Evolutionary conservation across 2,888 invertebrate genomes (phyloP), one percentile per base, ranked within the genome.

Genomic region (Gymnosoma rotundatum): DNA sequence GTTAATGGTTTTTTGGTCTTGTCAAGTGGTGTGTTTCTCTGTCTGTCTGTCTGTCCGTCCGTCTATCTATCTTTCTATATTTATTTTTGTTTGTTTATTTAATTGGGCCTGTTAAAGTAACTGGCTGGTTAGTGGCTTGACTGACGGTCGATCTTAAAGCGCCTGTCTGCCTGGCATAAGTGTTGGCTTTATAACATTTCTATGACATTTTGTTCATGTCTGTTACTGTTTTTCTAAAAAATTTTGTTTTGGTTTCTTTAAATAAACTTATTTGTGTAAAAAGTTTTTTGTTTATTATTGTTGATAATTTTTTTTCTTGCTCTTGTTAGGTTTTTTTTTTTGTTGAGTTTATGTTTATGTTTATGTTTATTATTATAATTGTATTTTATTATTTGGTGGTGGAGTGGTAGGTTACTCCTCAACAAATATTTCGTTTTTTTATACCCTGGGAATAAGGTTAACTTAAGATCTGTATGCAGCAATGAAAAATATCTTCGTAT

Each of bases 361-460:
- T 85, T 79, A 72, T 73, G 73, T 86, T 86, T 85, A 74, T 72
- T 88, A 80, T 78, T 64, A 54, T 61, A 75, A 52, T 18, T 52
- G 42, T 63, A 67, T 73, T 52, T 67, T 74, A 74, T 67, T 67
- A 67, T 67, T 61, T 64, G 48, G 18, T 63, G 60, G 67, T 36
- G 69, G 52, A 45, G 69, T 36, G n/a, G 38, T 74, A 56, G 50
- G 50, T 52, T 20, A 1, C n/a, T 48, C 52, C 45, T 64, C 56
- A 42, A 58, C 36, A 52, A 38, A 36, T 60, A 60, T 66, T 48
- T 66, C 56, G 20, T 56, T 75, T 75, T 76, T 58, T 36, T 58
- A 12, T 84, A 73, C 63, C 84, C 58, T 84, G 84, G 81, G 84
- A 84, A 84, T 81, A 69, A 32, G 81, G 84, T 84, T 84, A 84